Evolutionary conservation across 2,113 vertebrate species (phyloP).

Genomic region (Carettochelys insculpta): DNA sequence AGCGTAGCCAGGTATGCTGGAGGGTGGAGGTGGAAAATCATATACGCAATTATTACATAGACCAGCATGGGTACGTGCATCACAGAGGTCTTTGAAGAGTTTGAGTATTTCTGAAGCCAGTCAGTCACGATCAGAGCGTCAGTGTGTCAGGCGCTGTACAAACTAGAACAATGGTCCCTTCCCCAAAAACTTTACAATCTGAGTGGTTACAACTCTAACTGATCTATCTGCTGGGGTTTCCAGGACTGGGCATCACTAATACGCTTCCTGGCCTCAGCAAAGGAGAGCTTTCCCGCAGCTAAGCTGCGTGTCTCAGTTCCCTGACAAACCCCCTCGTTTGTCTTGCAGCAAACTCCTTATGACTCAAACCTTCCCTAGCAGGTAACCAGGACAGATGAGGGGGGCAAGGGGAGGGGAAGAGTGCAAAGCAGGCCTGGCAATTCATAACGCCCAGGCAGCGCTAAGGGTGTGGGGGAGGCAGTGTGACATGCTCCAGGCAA

Average conservation of each 20-base stretch:
- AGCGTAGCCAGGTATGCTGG: background rate
- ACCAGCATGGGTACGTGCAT: background rate
- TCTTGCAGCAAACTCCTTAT: background rate
- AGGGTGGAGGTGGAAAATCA: no score
- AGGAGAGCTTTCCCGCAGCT: background rate
- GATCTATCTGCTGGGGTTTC: background rate
- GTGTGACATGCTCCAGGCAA: no score
- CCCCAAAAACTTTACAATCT: background rate
- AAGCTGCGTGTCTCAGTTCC: background rate
- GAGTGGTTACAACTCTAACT: background rate
- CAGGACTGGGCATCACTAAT: background rate
- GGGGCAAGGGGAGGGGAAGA: no score
- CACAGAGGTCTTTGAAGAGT: background rate
- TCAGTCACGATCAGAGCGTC: background rate
- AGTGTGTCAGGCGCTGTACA: background rate
- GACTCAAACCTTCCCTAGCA: background rate
- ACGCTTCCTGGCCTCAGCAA: background rate
- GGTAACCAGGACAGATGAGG: no score
- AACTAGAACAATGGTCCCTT: background rate
- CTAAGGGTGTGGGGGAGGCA: no score
- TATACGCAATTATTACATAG: no score
- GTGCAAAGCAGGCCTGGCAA: no score
- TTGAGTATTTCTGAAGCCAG: background rate
- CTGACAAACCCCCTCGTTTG: background rate
- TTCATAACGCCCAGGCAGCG: no score